Evolutionary conservation across 1,140 invertebrate species (phyloP).

Genomic region (Chionoecetes opilio): DNA sequence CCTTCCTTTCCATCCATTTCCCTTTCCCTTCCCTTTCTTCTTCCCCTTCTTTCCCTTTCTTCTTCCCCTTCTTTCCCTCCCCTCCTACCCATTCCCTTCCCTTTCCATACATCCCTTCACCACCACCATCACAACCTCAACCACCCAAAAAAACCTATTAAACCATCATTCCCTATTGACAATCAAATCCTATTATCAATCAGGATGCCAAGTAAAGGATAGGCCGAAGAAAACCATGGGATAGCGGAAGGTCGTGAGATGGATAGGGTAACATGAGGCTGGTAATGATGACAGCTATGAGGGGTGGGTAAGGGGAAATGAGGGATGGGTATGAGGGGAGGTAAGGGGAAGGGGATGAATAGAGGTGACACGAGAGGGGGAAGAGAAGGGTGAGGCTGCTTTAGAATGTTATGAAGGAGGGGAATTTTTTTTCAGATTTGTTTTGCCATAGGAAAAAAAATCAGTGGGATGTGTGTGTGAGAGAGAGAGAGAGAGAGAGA

Average conservation of each 20-base stretch:
- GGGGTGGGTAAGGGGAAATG: not conserved
- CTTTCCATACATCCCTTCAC: too few relatives aligned
- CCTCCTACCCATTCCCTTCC: too few relatives aligned
- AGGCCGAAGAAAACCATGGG: not conserved
- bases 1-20: too few relatives aligned
- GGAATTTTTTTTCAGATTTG: not conserved
- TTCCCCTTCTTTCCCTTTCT: not conserved
- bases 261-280: not conserved
- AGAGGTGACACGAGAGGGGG: not conserved
- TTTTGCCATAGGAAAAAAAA: too few relatives aligned
- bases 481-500: not conserved
- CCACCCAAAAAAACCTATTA: too few relatives aligned
- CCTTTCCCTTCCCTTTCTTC: too few relatives aligned
- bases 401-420: not conserved
- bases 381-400: not conserved
- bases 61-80: not conserved
- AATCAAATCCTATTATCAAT: not conserved
- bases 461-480: not conserved
- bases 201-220: not conserved
- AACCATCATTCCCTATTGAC: too few relatives aligned
- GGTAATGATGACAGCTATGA: slow-evolving; percentile 10
- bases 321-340: not conserved
- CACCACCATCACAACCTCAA: too few relatives aligned
- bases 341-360: not conserved
- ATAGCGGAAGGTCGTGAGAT: slow-evolving; percentile 28